Evolutionary conservation across 53 echinoderm and acorn worm species (phyloP).

Genomic region (Glandiceps talaboti): DNA sequence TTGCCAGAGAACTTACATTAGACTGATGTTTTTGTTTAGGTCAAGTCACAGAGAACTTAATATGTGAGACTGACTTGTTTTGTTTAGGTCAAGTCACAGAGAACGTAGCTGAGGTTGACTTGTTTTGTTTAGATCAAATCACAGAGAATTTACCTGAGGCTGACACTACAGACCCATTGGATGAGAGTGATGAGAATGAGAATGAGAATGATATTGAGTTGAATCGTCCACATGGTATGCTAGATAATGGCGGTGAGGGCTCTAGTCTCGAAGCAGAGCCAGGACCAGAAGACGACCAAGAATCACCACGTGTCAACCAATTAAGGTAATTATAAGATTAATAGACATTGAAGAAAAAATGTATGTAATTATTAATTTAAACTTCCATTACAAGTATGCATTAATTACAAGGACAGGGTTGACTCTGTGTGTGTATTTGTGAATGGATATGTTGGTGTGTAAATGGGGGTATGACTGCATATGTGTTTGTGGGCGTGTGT

Average conservation of each 20-base stretch:
- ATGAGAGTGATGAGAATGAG: not conserved
- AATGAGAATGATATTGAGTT: not conserved
- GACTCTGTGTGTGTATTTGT: too few relatives aligned
- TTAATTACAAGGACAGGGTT: too few relatives aligned
- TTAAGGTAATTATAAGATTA: not conserved
- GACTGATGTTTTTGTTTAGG: too few relatives aligned
- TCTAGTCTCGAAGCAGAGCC: not conserved
- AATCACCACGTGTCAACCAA: not conserved
- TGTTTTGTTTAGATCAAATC: not conserved
- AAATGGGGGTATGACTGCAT: too few relatives aligned
- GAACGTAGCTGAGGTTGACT: not conserved
- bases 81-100: too few relatives aligned
- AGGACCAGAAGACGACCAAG: not conserved
- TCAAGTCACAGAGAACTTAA: too few relatives aligned
- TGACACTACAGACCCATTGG: not conserved
- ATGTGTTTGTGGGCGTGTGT: too few relatives aligned
- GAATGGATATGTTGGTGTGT: too few relatives aligned
- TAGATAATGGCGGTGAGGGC: not conserved
- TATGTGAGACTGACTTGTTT: too few relatives aligned
- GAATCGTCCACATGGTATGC: not conserved
- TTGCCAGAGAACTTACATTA: slow-evolving; percentile 93
- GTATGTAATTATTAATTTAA: too few relatives aligned
- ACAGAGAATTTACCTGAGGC: not conserved
- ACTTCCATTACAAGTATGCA: too few relatives aligned
- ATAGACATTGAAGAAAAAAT: too few relatives aligned